These are phyloP conservation scores for Drosophila pseudoobscura DNA, from an alignment of 1,140 invertebrate genomes.

Conservation along the genomic window DNA sequence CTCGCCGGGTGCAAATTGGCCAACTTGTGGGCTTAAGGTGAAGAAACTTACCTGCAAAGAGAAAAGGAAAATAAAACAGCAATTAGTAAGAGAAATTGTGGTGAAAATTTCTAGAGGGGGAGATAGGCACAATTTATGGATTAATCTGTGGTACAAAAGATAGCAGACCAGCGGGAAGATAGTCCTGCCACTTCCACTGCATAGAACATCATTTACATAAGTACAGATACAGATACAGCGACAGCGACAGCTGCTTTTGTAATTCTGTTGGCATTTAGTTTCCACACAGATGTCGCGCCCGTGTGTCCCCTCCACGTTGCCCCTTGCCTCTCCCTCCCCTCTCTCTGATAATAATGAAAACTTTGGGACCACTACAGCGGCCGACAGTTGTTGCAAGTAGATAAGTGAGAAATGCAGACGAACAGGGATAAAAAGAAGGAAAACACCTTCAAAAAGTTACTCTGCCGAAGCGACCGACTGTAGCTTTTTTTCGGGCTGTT, in stretches of 20 bases:
- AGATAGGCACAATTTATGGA: too few relatives aligned
- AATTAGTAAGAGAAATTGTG: constrained; percentile 31
- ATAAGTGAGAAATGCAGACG: too few relatives aligned
- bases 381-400: constrained; percentile 7
- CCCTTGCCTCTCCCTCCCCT: not conserved
- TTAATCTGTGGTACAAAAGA: too few relatives aligned
- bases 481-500: not conserved
- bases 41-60: constrained; percentile 50
- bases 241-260: too few relatives aligned
- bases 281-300: constrained; percentile 9
- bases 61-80: constrained; percentile 6
- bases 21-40: constrained; percentile 4
- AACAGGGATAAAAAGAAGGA: not conserved
- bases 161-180: too few relatives aligned
- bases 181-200: too few relatives aligned
- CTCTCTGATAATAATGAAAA: constrained; percentile 15
- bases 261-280: too few relatives aligned
- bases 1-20: constrained; percentile 17
- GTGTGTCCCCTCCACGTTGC: not conserved
- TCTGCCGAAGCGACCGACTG: not conserved
- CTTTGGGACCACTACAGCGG: constrained; percentile 8
- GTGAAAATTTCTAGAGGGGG: too few relatives aligned
- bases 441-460: constrained; percentile 21
- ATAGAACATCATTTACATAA: too few relatives aligned
- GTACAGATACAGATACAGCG: too few relatives aligned